phyloP scores from a whole-genome alignment of 2,888 invertebrate species.

The Rotaria magnacalcarata region DNA sequence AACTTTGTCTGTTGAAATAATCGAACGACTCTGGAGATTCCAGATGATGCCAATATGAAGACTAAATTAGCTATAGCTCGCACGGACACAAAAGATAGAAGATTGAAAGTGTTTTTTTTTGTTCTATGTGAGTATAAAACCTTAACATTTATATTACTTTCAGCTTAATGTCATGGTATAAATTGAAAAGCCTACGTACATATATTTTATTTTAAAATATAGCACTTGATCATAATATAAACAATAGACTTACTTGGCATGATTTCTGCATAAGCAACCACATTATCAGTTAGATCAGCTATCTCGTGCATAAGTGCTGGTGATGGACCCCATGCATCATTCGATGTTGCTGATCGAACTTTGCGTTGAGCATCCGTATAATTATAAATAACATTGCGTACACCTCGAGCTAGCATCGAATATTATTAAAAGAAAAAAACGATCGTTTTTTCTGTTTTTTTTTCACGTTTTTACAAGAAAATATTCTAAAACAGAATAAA shows the following conservation, averaged over 20 bases:
- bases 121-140: no score
- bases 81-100: no score
- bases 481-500: not conserved
- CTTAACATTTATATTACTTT: no score
- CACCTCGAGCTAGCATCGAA: conserved; percentile 67
- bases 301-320: conserved; percentile 98
- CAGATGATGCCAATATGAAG: no score
- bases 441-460: not conserved
- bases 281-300: conserved; percentile 97
- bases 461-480: not conserved
- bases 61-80: no score
- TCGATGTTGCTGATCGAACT: conserved; percentile 97
- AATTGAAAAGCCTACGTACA: no score
- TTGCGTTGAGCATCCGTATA: conserved; percentile 98
- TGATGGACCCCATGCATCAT: conserved; percentile 99
- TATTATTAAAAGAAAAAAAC: not conserved
- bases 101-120: no score
- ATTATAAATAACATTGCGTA: conserved; percentile 98
- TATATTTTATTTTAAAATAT: not conserved
- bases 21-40: no score
- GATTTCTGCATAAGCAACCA: conserved; percentile 97
- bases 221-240: not conserved
- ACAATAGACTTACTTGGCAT: conserved; percentile 69
- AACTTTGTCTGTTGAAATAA: no score
- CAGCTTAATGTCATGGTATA: no score